These are phyloP conservation scores for Pogonocherus hispidulus DNA, from an alignment of 2,888 invertebrate species.

Conservation along the genomic window DNA sequence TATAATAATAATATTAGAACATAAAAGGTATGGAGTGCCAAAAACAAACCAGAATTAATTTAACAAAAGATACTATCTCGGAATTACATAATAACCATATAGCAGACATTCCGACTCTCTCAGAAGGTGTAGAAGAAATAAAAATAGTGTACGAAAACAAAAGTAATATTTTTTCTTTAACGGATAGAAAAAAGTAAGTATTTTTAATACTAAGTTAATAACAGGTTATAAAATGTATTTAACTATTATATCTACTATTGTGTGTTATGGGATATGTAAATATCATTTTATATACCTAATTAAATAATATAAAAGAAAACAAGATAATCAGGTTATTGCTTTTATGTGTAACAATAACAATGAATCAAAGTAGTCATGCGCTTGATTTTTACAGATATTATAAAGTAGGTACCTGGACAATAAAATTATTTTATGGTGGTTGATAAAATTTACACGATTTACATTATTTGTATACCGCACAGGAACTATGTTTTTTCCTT, in stretches of 20 bases:
- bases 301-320: no score
- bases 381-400: no score
- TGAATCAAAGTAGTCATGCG: no score
- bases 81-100: conserved; percentile 9
- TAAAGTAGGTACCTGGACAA: no score
- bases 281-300: no score
- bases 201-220: no score
- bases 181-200: conserved; percentile 26
- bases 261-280: no score
- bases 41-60: conserved; percentile 1
- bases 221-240: no score
- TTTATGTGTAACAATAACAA: no score
- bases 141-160: conserved; percentile 9
- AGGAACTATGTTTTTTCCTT: neutral
- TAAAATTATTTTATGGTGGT: no score
- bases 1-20: neutral
- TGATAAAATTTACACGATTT: neutral
- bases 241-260: no score
- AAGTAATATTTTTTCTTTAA: neutral
- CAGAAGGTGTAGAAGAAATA: conserved; percentile 6
- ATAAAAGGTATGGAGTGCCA: conserved; percentile 9
- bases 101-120: conserved; percentile 19
- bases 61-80: neutral
- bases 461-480: neutral
- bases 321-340: no score